Percentiles rank a stretch among this genome's conserved stretches.
Evolutionary conservation across 2,113 vertebrate genomes (phyloP).

Genomic region (Osmerus mordax): DNA sequence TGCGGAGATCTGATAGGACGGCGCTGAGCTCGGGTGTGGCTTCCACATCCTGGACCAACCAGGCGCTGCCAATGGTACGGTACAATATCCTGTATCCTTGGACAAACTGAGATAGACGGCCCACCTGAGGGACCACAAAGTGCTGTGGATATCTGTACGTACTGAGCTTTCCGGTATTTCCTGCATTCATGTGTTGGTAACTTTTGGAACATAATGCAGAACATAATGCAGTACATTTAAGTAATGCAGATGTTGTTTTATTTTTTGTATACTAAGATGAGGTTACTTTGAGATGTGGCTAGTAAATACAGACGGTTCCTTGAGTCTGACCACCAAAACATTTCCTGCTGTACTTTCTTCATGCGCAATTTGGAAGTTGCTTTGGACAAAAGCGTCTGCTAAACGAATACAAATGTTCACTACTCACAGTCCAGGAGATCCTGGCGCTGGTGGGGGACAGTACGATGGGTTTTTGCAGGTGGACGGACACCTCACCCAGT

Average conservation of each 20-base stretch:
- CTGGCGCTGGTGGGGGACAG: slow-evolving; percentile 86
- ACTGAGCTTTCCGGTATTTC: no score
- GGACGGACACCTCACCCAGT: slow-evolving; percentile 85
- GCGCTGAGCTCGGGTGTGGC: slow-evolving; percentile 67
- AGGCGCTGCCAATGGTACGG: slow-evolving; percentile 73
- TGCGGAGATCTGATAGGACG: slow-evolving; percentile 76
- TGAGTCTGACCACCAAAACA: no score
- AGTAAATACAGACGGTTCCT: no score
- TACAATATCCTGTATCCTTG: slow-evolving; percentile 89
- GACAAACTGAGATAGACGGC: slow-evolving; percentile 76
- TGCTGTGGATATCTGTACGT: background rate
- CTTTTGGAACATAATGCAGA: no score
- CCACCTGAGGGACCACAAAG: slow-evolving; percentile 70
- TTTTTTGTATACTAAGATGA: no score
- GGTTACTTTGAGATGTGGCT: no score
- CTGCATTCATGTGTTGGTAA: no score
- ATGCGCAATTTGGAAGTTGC: no score
- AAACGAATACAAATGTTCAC: background rate
- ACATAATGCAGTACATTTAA: no score
- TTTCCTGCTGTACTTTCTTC: no score
- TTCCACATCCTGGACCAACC: slow-evolving; percentile 77
- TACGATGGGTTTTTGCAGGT: slow-evolving; percentile 84
- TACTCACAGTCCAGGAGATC: slow-evolving; percentile 92
- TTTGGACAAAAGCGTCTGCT: no score
- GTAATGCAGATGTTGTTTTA: no score